Base-by-base conservation (phyloP, 2,888 invertebrate genomes). In the Drosophila monieri region DNA sequence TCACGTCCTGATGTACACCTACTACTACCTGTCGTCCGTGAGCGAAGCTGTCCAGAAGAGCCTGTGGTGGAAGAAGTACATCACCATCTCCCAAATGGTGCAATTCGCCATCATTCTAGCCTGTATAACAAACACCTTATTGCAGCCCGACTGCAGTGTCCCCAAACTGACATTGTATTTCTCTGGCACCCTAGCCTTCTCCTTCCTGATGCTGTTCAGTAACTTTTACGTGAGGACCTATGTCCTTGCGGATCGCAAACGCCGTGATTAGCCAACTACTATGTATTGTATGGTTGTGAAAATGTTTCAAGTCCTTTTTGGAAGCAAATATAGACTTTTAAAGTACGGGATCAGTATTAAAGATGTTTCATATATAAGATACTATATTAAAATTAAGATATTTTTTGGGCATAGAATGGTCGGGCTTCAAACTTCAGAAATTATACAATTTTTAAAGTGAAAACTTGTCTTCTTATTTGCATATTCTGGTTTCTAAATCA, bases 1-100 rank as follows among this genome's bases (percentile, higher is more conserved):
- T 1, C 43, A 43, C 21, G 5, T 43, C 3, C 2, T 43, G 1
- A 43, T 43, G 43, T 43, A 43, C 43, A 18, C 21, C 43, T 43
- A 43, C 43, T 43, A 43, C 43, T 43, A 43, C 21, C 12, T 21
- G 6, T 43, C 43, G 3, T 43, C 43, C 0, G 43, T 21, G 21
- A 43, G 43, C 43, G 21, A 12, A 10, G 12, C 21, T 0, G 18
- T 43, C 2, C 43, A 43, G 21, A 21, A 43, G 43, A 43, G 43
- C 21, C 43, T 43, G 18, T 43, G 43, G 43, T 43, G 43, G 43
- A 43, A 43, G 12, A 43, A 43, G 43, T 43, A 43, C 43, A 18
- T 43, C 12, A 21, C 43, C 10, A 18, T 43, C 21, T 12, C 21
- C 21, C 43, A 43, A 10, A 18, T 43, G 43, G 43, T 21, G 5